These are phyloP conservation scores for Megaceryle torquata DNA, from an alignment of 2,113 vertebrate genomes.

Conservation along the genomic window DNA sequence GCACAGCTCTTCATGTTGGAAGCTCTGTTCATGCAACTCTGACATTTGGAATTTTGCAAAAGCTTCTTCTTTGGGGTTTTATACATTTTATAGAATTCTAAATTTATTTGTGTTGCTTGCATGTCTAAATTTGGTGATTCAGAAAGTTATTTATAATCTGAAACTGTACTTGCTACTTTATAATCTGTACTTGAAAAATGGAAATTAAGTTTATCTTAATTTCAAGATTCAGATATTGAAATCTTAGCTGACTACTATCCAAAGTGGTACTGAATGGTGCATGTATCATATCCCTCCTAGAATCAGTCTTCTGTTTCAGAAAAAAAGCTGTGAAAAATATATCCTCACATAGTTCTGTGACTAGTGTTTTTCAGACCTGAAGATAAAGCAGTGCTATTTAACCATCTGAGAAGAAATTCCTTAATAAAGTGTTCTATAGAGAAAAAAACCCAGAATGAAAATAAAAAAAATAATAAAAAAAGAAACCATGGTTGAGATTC, in stretches of 20 bases:
- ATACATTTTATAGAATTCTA: neutral
- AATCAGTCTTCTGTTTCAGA: neutral
- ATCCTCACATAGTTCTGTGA: neutral
- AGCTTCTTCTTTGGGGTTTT: neutral
- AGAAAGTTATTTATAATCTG: neutral
- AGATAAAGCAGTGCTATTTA: neutral
- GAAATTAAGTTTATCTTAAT: neutral
- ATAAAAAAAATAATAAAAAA: no score
- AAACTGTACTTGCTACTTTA: neutral
- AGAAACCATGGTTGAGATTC: neutral
- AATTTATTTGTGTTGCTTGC: neutral
- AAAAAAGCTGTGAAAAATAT: neutral
- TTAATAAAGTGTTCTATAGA: neutral
- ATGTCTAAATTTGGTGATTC: neutral
- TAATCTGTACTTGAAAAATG: neutral
- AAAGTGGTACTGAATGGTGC: neutral
- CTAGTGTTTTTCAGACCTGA: neutral
- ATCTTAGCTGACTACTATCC: neutral
- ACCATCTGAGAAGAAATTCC: neutral
- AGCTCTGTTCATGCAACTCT: neutral
- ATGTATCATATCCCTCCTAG: neutral
- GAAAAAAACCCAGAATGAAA: neutral
- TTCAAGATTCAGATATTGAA: neutral
- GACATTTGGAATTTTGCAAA: neutral
- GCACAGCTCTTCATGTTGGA: neutral